Conservation (phyloP, 2,797 vertebrate genomes). For the Sebastes goodei region DNA sequence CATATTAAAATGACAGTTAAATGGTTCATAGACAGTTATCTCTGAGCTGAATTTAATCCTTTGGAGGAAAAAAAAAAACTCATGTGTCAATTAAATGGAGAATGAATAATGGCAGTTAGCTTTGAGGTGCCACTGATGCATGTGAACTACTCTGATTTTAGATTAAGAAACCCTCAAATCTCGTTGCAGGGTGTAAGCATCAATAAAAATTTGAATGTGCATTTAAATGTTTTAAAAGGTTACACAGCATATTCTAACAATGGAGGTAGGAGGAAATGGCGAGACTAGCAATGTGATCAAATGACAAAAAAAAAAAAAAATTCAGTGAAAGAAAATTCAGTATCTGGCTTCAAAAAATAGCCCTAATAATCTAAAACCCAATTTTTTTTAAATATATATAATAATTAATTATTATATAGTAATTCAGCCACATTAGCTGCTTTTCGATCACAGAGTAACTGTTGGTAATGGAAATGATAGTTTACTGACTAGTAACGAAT, state of each 20-base stretch:
- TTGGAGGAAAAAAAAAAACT: constrained; percentile 65
- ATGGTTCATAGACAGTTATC: constrained; percentile 90
- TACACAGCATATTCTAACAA: constrained; percentile 1
- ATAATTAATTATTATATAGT: neutral
- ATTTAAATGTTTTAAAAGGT: constrained; percentile 61
- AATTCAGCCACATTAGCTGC: neutral
- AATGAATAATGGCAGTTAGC: constrained; percentile 81
- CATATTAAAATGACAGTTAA: constrained; percentile 95
- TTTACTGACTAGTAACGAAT: neutral
- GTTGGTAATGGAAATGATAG: neutral
- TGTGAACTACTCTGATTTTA: constrained; percentile 65
- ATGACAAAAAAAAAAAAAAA: neutral
- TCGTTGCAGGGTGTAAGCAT: constrained; percentile 14
- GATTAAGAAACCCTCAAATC: constrained; percentile 56
- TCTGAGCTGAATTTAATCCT: constrained; percentile 78
- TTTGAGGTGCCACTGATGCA: constrained; percentile 71
- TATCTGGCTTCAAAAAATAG: neutral
- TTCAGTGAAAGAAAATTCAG: neutral
- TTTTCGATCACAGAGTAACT: constrained; percentile 2
- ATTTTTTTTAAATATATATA: neutral
- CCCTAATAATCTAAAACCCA: constrained; percentile 14
- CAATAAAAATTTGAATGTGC: constrained; percentile 54
- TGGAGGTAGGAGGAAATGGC: neutral
- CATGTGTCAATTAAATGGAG: constrained; percentile 78
- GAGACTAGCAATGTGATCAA: constrained; percentile 18